phyloP scores from a whole-genome alignment of 2,797 vertebrate genomes.

The Oceanodroma leucorhoa region DNA sequence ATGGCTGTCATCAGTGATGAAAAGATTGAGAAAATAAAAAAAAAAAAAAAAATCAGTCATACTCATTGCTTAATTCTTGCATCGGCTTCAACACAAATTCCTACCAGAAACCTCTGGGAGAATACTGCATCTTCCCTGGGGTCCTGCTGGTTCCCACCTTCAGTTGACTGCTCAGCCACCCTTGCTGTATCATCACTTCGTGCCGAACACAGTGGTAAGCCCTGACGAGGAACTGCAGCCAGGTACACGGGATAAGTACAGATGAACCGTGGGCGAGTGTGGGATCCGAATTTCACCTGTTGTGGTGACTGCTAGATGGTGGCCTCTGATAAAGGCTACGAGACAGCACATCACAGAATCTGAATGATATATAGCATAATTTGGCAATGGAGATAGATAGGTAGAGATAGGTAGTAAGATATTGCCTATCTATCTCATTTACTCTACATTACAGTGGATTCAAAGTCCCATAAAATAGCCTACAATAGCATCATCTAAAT shows the following conservation, averaged over 20 bases:
- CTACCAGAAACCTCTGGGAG: not conserved
- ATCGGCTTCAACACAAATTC: not conserved
- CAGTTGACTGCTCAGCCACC: not conserved
- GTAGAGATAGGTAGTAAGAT: not conserved
- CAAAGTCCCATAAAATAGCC: not conserved
- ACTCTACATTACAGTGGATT: not conserved
- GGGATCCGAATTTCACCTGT: not conserved
- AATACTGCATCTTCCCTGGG: not conserved
- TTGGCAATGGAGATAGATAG: not conserved
- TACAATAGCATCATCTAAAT: not conserved
- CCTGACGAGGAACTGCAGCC: not conserved
- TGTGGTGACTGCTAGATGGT: not conserved
- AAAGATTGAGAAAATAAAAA: not conserved
- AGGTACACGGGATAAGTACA: not conserved
- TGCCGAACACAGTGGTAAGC: fast-evolving
- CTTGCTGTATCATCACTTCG: not conserved
- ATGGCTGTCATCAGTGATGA: not conserved
- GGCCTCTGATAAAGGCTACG: not conserved
- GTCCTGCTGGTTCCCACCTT: not conserved
- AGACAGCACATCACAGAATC: not conserved
- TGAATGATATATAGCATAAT: not conserved
- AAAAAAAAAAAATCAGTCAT: not conserved
- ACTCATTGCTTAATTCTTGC: not conserved
- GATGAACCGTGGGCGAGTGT: not conserved
- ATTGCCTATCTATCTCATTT: not conserved